Percentiles rank a stretch among this genome's conserved stretches.
phyloP scores from a whole-genome alignment of 1,140 invertebrate species.

The Agraylea sexmaculata region DNA sequence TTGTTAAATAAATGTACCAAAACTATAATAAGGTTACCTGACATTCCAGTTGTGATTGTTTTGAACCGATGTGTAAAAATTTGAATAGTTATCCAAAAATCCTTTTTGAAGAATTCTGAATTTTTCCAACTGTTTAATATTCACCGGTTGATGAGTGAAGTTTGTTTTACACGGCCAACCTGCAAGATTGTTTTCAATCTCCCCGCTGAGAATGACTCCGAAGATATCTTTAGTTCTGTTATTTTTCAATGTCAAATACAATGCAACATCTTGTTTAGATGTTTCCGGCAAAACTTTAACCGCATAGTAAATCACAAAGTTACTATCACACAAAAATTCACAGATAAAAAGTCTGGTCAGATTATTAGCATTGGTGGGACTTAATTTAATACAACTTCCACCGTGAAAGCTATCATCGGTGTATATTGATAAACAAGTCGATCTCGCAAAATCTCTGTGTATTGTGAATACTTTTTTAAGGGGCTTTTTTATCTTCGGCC shows the following conservation, averaged over 20 bases:
- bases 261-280: constrained; percentile 12
- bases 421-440: constrained; percentile 11
- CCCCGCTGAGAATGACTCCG: constrained; percentile 6
- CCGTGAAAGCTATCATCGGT: constrained; percentile 17
- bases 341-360: constrained; percentile 12
- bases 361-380: constrained; percentile 5
- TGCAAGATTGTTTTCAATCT: background rate
- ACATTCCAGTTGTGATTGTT: constrained; percentile 31
- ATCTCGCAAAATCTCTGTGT: no score
- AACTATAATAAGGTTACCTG: constrained; percentile 22
- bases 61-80: constrained; percentile 30
- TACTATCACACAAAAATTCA: constrained; percentile 16
- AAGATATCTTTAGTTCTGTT: constrained; percentile 8
- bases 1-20: background rate
- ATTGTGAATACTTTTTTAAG: no score
- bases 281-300: constrained; percentile 5
- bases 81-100: constrained; percentile 27
- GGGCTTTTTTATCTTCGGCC: no score
- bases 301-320: constrained; percentile 17
- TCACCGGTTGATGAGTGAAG: constrained; percentile 8
- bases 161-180: background rate
- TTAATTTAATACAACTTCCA: constrained; percentile 17
- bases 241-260: constrained; percentile 13
- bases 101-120: constrained; percentile 28
- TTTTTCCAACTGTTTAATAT: constrained; percentile 1